A percentile compares a stretch with the other conserved stretches of the same genome.
phyloP scores from a whole-genome alignment of 2,888 invertebrate genomes.

The Allolobophora icterica region DNA sequence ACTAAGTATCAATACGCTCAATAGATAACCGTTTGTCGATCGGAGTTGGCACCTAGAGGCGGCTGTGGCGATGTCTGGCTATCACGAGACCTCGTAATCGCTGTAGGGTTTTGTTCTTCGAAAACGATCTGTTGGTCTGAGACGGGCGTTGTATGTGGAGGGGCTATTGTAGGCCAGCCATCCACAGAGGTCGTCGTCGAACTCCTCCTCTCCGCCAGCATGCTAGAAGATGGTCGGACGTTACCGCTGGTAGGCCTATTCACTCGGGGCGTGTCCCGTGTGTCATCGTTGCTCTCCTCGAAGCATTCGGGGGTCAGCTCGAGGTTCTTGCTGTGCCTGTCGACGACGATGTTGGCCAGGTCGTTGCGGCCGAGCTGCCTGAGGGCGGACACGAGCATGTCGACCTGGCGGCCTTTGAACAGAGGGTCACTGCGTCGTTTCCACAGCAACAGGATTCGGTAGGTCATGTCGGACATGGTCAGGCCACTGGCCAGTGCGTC shows the following conservation, averaged over 20 bases:
- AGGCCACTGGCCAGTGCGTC: slow-evolving; percentile 63
- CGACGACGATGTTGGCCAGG: slow-evolving; percentile 54
- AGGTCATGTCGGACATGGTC: slow-evolving; percentile 61
- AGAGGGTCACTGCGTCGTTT: slow-evolving; percentile 54
- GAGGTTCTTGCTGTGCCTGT: slow-evolving; percentile 55
- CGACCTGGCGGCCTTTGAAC: slow-evolving; percentile 51
- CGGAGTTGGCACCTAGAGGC: neutral
- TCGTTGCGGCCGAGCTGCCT: slow-evolving; percentile 58
- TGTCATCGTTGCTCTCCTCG: neutral
- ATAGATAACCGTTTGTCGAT: neutral
- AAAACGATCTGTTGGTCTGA: neutral
- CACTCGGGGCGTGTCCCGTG: no score
- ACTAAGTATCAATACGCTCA: neutral
- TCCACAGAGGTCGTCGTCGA: neutral
- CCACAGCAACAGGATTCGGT: slow-evolving; percentile 63
- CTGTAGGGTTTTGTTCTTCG: neutral
- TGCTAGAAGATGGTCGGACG: neutral
- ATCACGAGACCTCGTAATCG: neutral
- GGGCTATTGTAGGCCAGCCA: neutral
- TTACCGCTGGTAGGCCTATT: no score
- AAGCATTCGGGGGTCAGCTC: slow-evolving; percentile 59
- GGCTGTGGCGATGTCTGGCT: neutral
- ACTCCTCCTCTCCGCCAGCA: neutral
- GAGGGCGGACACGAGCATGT: slow-evolving; percentile 54
- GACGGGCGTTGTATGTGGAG: neutral